Conservation (phyloP, 2,888 invertebrate species). For the Trissoscelio sp. region DNA sequence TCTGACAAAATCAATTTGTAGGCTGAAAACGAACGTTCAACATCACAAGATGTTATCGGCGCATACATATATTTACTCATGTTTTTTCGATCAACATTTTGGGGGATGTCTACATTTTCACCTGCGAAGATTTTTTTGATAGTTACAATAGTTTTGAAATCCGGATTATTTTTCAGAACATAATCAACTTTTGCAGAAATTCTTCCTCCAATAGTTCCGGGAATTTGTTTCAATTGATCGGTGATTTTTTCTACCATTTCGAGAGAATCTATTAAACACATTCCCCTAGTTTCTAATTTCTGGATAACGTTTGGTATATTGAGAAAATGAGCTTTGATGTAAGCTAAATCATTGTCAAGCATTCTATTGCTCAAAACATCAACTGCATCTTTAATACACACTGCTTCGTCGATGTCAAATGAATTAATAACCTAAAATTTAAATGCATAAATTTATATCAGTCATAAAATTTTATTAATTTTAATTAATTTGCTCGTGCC, state of each 20-base stretch:
- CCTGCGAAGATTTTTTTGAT: too few species aligned
- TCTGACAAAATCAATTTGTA: conserved; percentile 11
- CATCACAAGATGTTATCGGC: conserved; percentile 27
- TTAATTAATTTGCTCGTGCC: neutral
- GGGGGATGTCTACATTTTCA: too few species aligned
- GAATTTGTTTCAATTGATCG: neutral
- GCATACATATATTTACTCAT: conserved; percentile 5
- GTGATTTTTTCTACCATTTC: neutral
- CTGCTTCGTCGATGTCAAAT: conserved; percentile 17
- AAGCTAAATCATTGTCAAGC: conserved; percentile 9
- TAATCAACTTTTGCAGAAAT: conserved; percentile 15
- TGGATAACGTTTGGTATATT: neutral
- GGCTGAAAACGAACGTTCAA: too few species aligned
- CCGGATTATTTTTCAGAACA: conserved; percentile 20
- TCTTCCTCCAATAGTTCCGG: conserved; percentile 15
- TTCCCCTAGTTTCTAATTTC: conserved; percentile 22
- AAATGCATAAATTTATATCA: neutral
- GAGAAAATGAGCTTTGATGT: conserved; percentile 22
- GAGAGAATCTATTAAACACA: neutral
- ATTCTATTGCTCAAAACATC: conserved; percentile 6
- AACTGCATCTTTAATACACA: neutral
- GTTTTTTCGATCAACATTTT: too few species aligned
- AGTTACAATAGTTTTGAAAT: conserved; percentile 7
- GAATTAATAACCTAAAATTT: conserved; percentile 20
- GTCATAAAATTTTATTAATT: neutral